Percentiles rank a stretch among this genome's conserved stretches.
phyloP scores from a whole-genome alignment of 37 sponge, comb jelly and placozoan genomes.

The Dysidea cf. avara region DNA sequence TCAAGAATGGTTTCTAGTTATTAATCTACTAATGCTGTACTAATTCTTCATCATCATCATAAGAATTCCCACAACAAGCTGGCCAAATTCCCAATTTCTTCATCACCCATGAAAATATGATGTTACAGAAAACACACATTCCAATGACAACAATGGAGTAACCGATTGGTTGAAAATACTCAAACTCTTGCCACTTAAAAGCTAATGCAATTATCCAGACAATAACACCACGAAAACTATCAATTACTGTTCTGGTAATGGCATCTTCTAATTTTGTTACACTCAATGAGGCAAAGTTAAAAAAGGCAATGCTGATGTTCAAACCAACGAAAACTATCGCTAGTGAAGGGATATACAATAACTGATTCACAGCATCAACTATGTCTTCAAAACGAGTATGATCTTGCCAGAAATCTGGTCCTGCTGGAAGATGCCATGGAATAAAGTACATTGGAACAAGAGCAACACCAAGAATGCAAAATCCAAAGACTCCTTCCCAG shows the following conservation, averaged over 20 bases:
- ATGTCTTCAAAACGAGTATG: conserved; percentile 87
- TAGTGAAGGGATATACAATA: conserved; percentile 47
- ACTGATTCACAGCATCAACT: conserved; percentile 79
- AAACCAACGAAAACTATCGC: conserved; percentile 63
- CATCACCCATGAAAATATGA: too few relatives aligned
- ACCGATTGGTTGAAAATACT: conserved; percentile 81
- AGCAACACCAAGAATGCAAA: conserved; percentile 59
- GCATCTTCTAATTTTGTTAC: conserved; percentile 89
- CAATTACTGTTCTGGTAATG: conserved; percentile 90
- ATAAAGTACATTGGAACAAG: conserved; percentile 94
- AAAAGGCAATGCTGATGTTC: conserved; percentile 93
- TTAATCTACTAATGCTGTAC: too few relatives aligned
- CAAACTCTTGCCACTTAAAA: conserved; percentile 82
- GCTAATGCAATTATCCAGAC: conserved; percentile 89
- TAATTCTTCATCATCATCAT: too few relatives aligned
- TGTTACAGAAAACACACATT: conserved; percentile 87
- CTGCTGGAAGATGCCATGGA: conserved; percentile 80
- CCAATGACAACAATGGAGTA: conserved; percentile 81
- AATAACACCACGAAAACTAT: conserved; percentile 86
- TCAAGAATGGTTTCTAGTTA: too few relatives aligned
- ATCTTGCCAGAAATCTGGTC: too few relatives aligned
- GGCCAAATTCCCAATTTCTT: too few relatives aligned
- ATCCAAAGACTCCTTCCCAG: conserved; percentile 92
- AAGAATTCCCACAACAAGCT: too few relatives aligned
- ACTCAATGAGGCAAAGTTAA: conserved; percentile 93